Evolutionary conservation across 2,797 vertebrate species (phyloP).

Genomic region (Choloepus didactylus): DNA sequence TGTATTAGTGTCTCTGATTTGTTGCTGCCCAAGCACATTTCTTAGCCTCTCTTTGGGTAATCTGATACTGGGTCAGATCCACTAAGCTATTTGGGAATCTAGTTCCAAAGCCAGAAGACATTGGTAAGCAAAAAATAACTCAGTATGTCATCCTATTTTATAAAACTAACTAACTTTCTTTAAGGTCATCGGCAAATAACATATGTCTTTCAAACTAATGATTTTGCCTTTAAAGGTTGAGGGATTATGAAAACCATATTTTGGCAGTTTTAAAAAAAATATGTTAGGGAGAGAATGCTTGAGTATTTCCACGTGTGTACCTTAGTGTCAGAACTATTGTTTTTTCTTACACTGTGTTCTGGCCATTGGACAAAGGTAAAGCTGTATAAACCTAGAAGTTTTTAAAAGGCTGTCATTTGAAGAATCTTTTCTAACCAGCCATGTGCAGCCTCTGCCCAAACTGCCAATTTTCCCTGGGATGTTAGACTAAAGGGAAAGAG

Average conservation of each 20-base stretch:
- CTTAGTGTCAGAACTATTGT: background rate
- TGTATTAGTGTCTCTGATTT: background rate
- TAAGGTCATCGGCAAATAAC: conserved; percentile 25
- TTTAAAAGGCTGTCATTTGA: background rate
- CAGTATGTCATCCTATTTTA: background rate
- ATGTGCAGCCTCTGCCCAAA: background rate
- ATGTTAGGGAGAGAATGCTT: background rate
- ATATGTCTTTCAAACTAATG: background rate
- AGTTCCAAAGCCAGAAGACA: conserved; percentile 62
- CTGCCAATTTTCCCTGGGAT: background rate
- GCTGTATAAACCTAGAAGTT: background rate
- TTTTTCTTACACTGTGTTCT: background rate
- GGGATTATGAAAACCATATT: background rate
- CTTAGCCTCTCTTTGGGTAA: conserved; percentile 37
- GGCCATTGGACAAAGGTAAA: background rate
- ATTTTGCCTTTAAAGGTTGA: background rate
- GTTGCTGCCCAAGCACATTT: background rate
- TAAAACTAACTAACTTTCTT: conserved; percentile 44
- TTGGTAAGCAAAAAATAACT: conserved; percentile 60
- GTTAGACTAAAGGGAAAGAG: background rate
- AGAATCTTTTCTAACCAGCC: background rate
- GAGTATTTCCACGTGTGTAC: background rate
- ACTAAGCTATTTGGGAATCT: conserved; percentile 41
- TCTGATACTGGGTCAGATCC: conserved; percentile 39
- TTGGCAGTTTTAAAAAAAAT: background rate